Base-by-base conservation (phyloP, 2,797 vertebrate species). In the Limosa lapponica region DNA sequence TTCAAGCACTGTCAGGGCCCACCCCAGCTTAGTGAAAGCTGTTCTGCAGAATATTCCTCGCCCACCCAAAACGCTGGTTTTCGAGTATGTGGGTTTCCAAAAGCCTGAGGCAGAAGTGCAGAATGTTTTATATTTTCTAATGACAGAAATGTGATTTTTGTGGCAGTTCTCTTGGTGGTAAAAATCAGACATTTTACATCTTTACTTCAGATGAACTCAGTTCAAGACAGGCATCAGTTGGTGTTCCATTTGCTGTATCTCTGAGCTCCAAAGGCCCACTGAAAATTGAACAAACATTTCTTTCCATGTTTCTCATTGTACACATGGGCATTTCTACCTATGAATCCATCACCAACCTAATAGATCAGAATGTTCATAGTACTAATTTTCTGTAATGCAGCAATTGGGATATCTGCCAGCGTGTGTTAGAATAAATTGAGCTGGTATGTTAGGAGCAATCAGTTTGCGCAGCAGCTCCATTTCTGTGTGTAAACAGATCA, bases 131-230 rank as follows among this genome's bases (percentile, higher is more conserved):
- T 88, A 55, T 72, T 83, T 86, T 78, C 66, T 59, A 64, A 69
- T 41, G 54, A 34, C 16, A 82, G 89, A 93, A 64, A 30, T 9
- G 20, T 48, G 43, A 72, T 54, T 73, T 75, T 86, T 61, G 48
- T 66, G 69, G 32, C 43, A 80, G 55, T 93, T 94, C 49, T 78
- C 57, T 54, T 88, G 49, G 80, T 91, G 59, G 65, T 89, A 67
- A 46, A 93, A 92, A 52, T 85, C 52, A 65, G 55, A 61, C 82
- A 59, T 44, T 52, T 10, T 55, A 88, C 75, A 67, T 51, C 54
- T 95, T 51, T 65, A 69, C 83, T 94, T 94, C 64, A 86, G 30
- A 65, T 46, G 87, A 95, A 95, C 70, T 90, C 78, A 82, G 57
- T 87, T 66, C 73, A 94, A 90, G 75, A 54, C 34, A 87, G 72